Percentiles rank a stretch among this genome's conserved stretches.
Conservation (phyloP, 2,797 vertebrate species). For the Ceyx erithaca region DNA sequence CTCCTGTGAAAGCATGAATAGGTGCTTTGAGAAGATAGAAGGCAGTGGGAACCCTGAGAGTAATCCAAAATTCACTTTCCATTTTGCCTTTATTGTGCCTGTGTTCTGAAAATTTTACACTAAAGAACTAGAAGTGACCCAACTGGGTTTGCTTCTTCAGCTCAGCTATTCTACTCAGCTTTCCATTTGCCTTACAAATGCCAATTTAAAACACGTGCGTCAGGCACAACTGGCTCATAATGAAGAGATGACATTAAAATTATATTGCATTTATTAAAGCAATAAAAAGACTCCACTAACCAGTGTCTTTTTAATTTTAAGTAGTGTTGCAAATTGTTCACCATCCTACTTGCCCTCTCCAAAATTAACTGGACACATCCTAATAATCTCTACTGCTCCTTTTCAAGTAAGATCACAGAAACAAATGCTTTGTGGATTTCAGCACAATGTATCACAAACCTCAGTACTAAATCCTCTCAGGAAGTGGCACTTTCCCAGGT, state of each 20-base stretch:
- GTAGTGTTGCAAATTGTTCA: neutral
- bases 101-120: constrained; percentile 17
- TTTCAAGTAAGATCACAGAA: neutral
- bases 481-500: neutral
- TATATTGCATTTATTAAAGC: neutral
- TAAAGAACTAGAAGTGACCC: constrained; percentile 22
- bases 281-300: neutral
- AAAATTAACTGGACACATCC: neutral
- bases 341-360: neutral
- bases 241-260: neutral
- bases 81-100: neutral
- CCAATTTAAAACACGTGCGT: constrained; percentile 15
- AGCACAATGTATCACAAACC: neutral
- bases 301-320: neutral
- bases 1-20: constrained; percentile 23
- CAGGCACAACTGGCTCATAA: constrained; percentile 4
- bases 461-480: neutral
- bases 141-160: constrained; percentile 14
- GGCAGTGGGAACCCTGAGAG: neutral
- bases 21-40: constrained; percentile 26
- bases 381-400: neutral
- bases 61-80: constrained; percentile 27
- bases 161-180: neutral
- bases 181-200: neutral
- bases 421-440: neutral